Base-by-base conservation (phyloP, 2,113 vertebrate genomes). In the Brachyhypopomus gauderio region DNA sequence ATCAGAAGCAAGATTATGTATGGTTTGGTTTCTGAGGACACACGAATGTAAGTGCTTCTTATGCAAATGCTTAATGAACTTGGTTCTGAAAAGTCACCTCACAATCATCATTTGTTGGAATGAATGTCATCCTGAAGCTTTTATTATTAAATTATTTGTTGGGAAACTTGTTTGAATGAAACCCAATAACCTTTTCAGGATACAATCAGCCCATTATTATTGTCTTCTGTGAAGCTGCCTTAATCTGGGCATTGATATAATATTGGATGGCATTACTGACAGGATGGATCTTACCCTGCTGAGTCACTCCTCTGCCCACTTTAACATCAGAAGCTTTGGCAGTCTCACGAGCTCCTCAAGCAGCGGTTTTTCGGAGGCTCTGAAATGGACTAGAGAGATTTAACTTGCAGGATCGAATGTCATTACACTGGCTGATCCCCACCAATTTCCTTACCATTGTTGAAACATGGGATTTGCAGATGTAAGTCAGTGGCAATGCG, bases 401-500 rank as follows among this genome's bases (percentile, higher is more conserved):
- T 77, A 75, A 75, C 48, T 34, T 72, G 23, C 0, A 30, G 69
- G 77, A 76, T 79, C 52, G 67, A 82, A 75, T 25, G 30, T 69
- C 34, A 72, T 83, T 59, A 72, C 5, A 5, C 34, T 3, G 59
- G 36, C 20, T 70, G 22, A 70, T 73, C 41, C 56, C 56, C 70
- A 30, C 16, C 75, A 19, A 69, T 69, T 84, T 79, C 69, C 20
- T 80, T 27, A 78, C 77, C 58, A 27, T 84, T 82, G 73, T 75
- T 79, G 79, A 86, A 79, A 86, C 52, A 63, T 55, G 41, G 82
- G 82, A 71, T 84, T 84, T 78, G 34, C 75, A 75, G 78, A 74
- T 34, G 62, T 64, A 77, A 69, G 73, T 74, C 75, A 74, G 62
- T 41, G 71, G 69, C 62, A 55, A 63, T 27, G 84, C 72, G 71